Evolutionary conservation across 2,888 invertebrate genomes (phyloP).

Genomic region (Hirtodrosophila histrioides): DNA sequence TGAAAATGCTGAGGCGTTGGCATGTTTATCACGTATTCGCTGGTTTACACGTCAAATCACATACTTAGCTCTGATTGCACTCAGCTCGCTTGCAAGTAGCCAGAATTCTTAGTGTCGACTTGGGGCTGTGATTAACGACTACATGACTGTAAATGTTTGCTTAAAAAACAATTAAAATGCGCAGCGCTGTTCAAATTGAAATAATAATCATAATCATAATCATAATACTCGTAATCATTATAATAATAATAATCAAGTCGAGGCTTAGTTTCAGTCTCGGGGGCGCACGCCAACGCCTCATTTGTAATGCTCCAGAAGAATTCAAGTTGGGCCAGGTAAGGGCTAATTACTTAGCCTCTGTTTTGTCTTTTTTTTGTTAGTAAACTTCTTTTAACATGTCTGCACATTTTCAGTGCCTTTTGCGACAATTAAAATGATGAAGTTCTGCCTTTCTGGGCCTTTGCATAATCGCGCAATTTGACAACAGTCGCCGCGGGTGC

Average conservation of each 20-base stretch:
- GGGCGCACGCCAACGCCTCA: conserved; percentile 77
- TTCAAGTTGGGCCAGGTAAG: conserved; percentile 4
- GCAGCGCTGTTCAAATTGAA: conserved; percentile 37
- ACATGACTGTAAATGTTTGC: conserved; percentile 61
- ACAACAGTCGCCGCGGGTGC: conserved; percentile 39
- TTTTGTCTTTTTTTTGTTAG: conserved; percentile 17
- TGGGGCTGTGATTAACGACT: conserved; percentile 47
- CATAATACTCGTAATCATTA: conserved; percentile 43
- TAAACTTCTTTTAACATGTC: conserved; percentile 9
- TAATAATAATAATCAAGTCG: conserved; percentile 25
- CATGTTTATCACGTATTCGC: no score
- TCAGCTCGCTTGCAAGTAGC: no score
- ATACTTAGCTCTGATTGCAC: no score
- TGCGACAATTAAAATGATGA: conserved; percentile 65
- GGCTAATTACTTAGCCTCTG: conserved; percentile 46
- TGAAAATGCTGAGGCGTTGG: no score
- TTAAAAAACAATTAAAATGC: conserved; percentile 70
- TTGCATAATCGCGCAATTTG: conserved; percentile 75
- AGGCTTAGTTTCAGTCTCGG: background rate
- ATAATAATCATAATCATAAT: conserved; percentile 39
- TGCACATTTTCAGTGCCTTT: conserved; percentile 31
- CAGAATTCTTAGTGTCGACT: no score
- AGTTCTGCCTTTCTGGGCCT: conserved; percentile 21
- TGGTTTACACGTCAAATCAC: background rate
- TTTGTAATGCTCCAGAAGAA: conserved; percentile 72